Percentiles rank a stretch among this genome's conserved stretches.
Conservation (phyloP, 2,113 vertebrate species). For the Oreochromis niloticus region DNA sequence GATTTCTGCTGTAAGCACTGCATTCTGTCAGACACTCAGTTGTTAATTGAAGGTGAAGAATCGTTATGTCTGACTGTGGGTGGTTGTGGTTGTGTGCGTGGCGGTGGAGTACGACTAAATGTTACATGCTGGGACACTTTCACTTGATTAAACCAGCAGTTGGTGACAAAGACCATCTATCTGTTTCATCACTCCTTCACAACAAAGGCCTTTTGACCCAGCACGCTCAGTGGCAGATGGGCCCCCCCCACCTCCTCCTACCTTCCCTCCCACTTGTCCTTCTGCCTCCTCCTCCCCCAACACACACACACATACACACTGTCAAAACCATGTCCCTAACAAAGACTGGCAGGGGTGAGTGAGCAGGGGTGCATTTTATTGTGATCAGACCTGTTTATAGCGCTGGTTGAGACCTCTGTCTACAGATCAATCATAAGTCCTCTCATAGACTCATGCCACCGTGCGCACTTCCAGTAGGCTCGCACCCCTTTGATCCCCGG, state of each 20-base stretch:
- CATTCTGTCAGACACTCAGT: neutral
- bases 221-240: conserved; percentile 59
- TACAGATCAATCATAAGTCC: conserved; percentile 30
- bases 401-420: conserved; percentile 21
- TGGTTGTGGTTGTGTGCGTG: neutral
- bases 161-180: conserved; percentile 51
- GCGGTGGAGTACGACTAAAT: neutral
- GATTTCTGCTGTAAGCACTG: neutral
- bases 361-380: neutral
- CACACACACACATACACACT: neutral
- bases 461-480: neutral
- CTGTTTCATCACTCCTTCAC: conserved; percentile 53
- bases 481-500: neutral
- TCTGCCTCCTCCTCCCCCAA: neutral
- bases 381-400: neutral
- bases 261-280: neutral
- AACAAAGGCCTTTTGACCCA: conserved; percentile 60
- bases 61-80: neutral
- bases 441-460: neutral
- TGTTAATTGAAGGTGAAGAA: neutral
- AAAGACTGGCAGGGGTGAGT: conserved; percentile 19
- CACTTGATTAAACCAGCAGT: conserved; percentile 61
- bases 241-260: neutral
- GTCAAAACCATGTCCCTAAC: conserved; percentile 17
- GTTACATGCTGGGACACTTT: conserved; percentile 46